Conservation (phyloP, 1,140 invertebrate genomes). For the Calephelis nemesis region DNA sequence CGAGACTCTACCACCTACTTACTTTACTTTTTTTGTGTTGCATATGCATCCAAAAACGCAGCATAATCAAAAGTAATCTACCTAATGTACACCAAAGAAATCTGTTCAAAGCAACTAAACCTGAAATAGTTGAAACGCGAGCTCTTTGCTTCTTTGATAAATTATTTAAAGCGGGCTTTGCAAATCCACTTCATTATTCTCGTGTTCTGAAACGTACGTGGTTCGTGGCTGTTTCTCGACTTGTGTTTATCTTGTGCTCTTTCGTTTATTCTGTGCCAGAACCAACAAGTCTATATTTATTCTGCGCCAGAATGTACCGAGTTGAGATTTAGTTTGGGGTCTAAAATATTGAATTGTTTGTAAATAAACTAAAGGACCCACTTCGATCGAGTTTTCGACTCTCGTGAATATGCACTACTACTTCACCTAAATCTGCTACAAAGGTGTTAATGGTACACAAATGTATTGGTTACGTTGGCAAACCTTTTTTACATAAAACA, state of each 20-base stretch:
- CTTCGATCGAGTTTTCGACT: too few relatives aligned
- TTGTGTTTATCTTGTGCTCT: constrained; percentile 1
- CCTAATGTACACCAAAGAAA: constrained; percentile 4
- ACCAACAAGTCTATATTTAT: too few relatives aligned
- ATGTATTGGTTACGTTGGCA: too few relatives aligned
- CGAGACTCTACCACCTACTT: not conserved
- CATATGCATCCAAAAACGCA: not conserved
- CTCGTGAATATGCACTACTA: too few relatives aligned
- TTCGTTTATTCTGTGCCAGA: not conserved
- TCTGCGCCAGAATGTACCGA: too few relatives aligned
- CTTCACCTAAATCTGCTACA: too few relatives aligned
- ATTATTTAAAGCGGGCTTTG: constrained; percentile 17
- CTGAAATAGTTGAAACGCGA: constrained; percentile 5
- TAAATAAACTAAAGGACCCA: too few relatives aligned
- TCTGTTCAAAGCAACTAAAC: constrained; percentile 5
- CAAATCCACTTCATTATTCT: not conserved
- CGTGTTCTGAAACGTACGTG: not conserved
- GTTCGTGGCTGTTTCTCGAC: not conserved
- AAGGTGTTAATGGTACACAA: too few relatives aligned
- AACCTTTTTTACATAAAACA: too few relatives aligned
- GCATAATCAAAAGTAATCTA: constrained; percentile 5
- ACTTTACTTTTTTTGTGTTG: not conserved
- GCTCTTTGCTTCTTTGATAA: constrained; percentile 7
- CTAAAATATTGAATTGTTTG: too few relatives aligned
- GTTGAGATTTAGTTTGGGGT: too few relatives aligned